Evolutionary conservation across 1,140 invertebrate genomes (phyloP).

Genomic region (Drosophila sucinea): DNA sequence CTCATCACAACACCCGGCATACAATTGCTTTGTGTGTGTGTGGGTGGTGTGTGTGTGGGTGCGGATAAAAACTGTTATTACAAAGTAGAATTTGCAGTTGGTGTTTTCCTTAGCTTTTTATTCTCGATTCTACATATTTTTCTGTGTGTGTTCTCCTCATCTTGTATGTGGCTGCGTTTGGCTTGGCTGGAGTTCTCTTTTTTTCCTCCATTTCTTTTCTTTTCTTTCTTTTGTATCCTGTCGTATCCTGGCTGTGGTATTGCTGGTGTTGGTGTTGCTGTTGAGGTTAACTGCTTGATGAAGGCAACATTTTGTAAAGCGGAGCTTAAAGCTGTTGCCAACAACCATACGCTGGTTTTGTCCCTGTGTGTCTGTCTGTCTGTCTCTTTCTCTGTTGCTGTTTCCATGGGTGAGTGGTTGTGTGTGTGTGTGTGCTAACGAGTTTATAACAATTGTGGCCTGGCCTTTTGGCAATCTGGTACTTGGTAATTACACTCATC

Average conservation of each 20-base stretch:
- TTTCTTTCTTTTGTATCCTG: background rate
- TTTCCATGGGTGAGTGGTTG: background rate
- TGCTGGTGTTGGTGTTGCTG: slow-evolving; percentile 28
- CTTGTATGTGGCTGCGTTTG: slow-evolving; percentile 18
- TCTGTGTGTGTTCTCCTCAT: slow-evolving; percentile 11
- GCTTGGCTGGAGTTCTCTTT: slow-evolving; percentile 17
- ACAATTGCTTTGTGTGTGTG: slow-evolving; percentile 37
- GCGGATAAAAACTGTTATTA: slow-evolving; percentile 53
- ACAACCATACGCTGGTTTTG: background rate
- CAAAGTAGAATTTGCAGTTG: slow-evolving; percentile 61
- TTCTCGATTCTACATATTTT: slow-evolving; percentile 15
- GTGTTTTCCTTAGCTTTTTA: slow-evolving; percentile 45
- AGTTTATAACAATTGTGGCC: slow-evolving; percentile 63
- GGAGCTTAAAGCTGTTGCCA: slow-evolving; percentile 41
- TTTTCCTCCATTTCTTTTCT: background rate
- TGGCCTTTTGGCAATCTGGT: slow-evolving; percentile 47
- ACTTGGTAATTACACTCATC: slow-evolving; percentile 53
- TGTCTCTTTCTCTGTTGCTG: background rate
- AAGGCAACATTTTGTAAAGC: slow-evolving; percentile 65
- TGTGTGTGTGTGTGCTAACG: slow-evolving; percentile 47
- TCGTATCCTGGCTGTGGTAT: slow-evolving; percentile 2
- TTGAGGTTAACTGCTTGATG: slow-evolving; percentile 56
- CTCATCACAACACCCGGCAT: slow-evolving; percentile 36
- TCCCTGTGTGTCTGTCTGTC: background rate
- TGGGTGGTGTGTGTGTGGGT: slow-evolving; percentile 6